Percentiles rank a stretch among this genome's conserved stretches.
Evolutionary conservation across 2,888 invertebrate genomes (phyloP).

Genomic region (Galeopsomyia nigrocyanea): DNA sequence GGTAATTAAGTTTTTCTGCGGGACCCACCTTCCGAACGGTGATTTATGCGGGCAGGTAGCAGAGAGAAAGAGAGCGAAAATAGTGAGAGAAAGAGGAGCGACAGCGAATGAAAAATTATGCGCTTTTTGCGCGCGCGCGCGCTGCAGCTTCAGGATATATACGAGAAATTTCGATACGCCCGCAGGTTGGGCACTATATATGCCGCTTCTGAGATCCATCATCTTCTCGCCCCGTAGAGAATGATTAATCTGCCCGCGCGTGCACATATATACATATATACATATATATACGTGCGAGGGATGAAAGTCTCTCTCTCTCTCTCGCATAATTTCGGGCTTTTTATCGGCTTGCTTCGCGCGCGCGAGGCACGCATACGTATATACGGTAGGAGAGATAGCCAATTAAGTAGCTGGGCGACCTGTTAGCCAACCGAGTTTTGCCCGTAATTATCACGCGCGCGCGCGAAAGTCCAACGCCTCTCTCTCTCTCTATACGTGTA

Average conservation of each 20-base stretch:
- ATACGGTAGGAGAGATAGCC: conserved; percentile 42
- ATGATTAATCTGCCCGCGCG: conserved; percentile 37
- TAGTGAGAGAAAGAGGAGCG: not conserved
- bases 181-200: conserved; percentile 42
- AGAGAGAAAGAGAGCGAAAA: not conserved
- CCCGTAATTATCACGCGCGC: not conserved
- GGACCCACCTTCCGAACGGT: not conserved
- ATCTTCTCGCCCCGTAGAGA: conserved; percentile 32
- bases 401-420: conserved; percentile 47
- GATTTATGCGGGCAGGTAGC: conserved; percentile 2
- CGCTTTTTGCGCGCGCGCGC: not conserved
- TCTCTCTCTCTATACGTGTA: not conserved
- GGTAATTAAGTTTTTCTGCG: conserved; percentile 68
- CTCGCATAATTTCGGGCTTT: too few species aligned
- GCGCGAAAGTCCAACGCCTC: not conserved
- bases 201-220: conserved; percentile 44
- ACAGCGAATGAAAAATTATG: conserved; percentile 3
- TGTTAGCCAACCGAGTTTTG: not conserved
- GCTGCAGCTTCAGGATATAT: not conserved
- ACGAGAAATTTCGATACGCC: conserved; percentile 7
- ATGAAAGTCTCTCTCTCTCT: too few species aligned
- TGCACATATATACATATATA: not conserved
- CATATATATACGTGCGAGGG: too few species aligned
- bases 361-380: conserved; percentile 7
- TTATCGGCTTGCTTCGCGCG: too few species aligned